These are phyloP conservation scores for Chunga burmeisteri DNA, from an alignment of 2,113 vertebrate species.

Conservation along the genomic window DNA sequence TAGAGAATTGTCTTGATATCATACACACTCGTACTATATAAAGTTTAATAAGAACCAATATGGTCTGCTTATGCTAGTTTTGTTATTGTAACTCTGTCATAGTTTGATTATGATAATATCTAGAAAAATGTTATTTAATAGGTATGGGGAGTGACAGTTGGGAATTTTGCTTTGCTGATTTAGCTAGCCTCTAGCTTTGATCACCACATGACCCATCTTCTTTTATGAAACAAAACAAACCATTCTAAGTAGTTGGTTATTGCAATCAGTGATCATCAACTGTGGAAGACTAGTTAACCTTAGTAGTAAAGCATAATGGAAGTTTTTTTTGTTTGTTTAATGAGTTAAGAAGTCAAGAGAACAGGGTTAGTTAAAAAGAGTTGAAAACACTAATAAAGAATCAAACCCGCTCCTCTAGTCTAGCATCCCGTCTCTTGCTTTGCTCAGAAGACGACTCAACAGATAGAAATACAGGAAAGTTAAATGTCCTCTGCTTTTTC, in stretches of 20 bases:
- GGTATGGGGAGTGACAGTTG: not conserved
- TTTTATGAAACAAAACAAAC: not conserved
- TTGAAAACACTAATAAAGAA: not conserved
- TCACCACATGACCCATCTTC: not conserved
- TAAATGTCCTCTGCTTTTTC: not conserved
- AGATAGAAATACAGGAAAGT: not conserved
- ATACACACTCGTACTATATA: not conserved
- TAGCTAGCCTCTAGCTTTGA: not conserved
- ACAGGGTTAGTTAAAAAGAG: not conserved
- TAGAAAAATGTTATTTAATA: not conserved
- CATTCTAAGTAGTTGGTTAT: not conserved
- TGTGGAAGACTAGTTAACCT: slow-evolving; percentile 11
- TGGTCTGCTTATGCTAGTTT: not conserved
- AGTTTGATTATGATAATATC: not conserved
- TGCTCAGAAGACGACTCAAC: not conserved
- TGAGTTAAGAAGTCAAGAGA: not conserved
- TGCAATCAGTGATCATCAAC: not conserved
- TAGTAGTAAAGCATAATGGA: not conserved
- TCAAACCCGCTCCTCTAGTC: not conserved
- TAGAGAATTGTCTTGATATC: not conserved
- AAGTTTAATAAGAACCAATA: not conserved
- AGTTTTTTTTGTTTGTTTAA: not conserved
- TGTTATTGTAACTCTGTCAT: not conserved
- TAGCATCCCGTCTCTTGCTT: not conserved
- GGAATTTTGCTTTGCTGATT: not conserved